A percentile compares a stretch with the other conserved stretches of the same genome.
Evolutionary conservation across 2,113 vertebrate genomes (phyloP).

Genomic region (Ammodramus savannarum): DNA sequence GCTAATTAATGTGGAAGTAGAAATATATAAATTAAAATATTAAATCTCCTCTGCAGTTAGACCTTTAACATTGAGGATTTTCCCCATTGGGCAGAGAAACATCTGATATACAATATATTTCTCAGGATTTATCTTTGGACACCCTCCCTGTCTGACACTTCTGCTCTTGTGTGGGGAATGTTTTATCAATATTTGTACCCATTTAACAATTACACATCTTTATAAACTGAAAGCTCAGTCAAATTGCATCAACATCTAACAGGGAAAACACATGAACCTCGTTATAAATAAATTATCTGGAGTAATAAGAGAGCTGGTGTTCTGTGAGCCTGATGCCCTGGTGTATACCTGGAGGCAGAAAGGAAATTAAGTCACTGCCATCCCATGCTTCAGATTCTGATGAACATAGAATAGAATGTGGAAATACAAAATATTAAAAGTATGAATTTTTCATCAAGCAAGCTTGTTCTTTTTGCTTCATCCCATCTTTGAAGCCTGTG

Average conservation of each 20-base stretch:
- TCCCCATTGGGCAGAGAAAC: not conserved
- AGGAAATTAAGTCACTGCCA: slow-evolving; percentile 18
- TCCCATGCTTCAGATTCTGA: not conserved
- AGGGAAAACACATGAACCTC: not conserved
- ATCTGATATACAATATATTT: not conserved
- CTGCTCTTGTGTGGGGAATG: not conserved
- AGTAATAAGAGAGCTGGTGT: not conserved
- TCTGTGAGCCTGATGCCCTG: not conserved
- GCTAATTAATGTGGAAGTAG: not conserved
- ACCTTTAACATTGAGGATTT: not conserved
- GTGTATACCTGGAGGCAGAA: slow-evolving; percentile 2
- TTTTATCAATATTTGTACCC: slow-evolving; percentile 4
- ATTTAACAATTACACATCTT: not conserved
- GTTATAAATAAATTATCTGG: slow-evolving; percentile 56
- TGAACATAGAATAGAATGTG: not conserved
- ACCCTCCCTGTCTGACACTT: not conserved
- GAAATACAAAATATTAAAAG: slow-evolving; percentile 58
- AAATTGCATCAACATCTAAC: not conserved
- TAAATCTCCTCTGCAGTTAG: not conserved
- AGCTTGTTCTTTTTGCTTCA: not conserved
- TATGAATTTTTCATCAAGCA: slow-evolving; percentile 46
- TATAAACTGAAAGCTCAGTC: slow-evolving; percentile 3
- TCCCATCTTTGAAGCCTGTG: not conserved
- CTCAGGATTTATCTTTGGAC: not conserved
- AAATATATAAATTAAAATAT: not conserved